These are phyloP conservation scores for Rhinoderma darwinii DNA, from an alignment of 2,113 vertebrate species.

Conservation along the genomic window DNA sequence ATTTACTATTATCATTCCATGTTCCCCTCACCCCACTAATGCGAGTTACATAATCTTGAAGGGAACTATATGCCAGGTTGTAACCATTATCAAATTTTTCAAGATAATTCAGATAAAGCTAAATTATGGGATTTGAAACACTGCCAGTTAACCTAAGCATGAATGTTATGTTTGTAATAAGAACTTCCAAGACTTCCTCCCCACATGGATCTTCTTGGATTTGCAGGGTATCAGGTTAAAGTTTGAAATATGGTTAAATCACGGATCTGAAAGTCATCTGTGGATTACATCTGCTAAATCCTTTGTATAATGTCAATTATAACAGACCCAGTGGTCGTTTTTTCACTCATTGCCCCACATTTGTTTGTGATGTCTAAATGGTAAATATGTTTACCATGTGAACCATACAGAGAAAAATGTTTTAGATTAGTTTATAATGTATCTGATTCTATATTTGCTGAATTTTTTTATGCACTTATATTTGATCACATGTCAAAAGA, in stretches of 20 bases:
- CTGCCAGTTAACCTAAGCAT: slow-evolving; percentile 12
- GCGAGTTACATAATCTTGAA: not conserved
- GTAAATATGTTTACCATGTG: no score
- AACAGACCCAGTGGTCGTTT: not conserved
- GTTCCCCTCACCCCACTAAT: slow-evolving; percentile 7
- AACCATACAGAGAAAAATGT: no score
- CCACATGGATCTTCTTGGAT: slow-evolving; percentile 11
- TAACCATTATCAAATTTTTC: slow-evolving; percentile 35
- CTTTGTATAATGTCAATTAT: not conserved
- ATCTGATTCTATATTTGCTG: no score
- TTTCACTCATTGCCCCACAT: not conserved
- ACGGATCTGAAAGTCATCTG: not conserved
- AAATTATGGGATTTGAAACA: slow-evolving; percentile 3
- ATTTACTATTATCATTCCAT: not conserved
- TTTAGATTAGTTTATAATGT: no score
- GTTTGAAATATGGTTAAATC: not conserved
- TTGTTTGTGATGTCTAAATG: not conserved
- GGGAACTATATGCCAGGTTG: not conserved
- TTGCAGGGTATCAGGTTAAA: not conserved
- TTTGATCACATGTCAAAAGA: no score
- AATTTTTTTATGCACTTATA: no score
- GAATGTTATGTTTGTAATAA: slow-evolving; percentile 20
- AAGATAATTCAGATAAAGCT: slow-evolving; percentile 15
- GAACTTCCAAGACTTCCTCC: slow-evolving; percentile 13
- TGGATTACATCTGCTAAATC: not conserved